Evolutionary conservation across 2,888 invertebrate genomes (phyloP).

Genomic region (Cataglyphis livida): DNA sequence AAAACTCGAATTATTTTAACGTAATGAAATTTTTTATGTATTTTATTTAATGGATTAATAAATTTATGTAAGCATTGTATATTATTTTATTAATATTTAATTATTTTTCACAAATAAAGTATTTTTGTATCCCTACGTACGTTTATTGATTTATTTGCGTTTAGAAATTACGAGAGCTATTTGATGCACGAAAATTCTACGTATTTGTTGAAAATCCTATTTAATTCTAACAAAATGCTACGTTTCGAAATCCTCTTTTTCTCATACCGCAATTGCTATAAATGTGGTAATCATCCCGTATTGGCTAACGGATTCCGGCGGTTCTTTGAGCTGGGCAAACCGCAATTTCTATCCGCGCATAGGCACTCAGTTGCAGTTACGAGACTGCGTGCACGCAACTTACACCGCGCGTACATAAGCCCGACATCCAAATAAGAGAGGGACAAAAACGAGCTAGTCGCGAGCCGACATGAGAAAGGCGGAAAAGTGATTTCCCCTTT

Average conservation of each 20-base stretch:
- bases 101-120: neutral
- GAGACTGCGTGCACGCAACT: conserved; percentile 7
- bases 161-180: neutral
- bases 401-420: neutral
- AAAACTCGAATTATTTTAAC: neutral
- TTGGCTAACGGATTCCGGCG: conserved; percentile 9
- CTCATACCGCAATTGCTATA: conserved; percentile 15
- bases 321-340: conserved; percentile 35
- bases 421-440: neutral
- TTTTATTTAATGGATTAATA: neutral
- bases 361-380: neutral
- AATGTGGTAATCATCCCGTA: conserved; percentile 32
- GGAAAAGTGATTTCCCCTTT: conserved; percentile 61
- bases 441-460: conserved; percentile 35
- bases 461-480: conserved; percentile 39
- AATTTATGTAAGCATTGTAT: neutral
- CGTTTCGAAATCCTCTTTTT: conserved; percentile 38
- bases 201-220: conserved; percentile 5
- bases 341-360: conserved; percentile 37
- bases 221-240: conserved; percentile 37
- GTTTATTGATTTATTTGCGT: neutral
- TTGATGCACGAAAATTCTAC: neutral
- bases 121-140: neutral
- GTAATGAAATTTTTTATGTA: neutral
- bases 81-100: neutral